Evolutionary conservation across 2,113 vertebrate genomes (phyloP).

Genomic region (Nanorana parkeri): DNA sequence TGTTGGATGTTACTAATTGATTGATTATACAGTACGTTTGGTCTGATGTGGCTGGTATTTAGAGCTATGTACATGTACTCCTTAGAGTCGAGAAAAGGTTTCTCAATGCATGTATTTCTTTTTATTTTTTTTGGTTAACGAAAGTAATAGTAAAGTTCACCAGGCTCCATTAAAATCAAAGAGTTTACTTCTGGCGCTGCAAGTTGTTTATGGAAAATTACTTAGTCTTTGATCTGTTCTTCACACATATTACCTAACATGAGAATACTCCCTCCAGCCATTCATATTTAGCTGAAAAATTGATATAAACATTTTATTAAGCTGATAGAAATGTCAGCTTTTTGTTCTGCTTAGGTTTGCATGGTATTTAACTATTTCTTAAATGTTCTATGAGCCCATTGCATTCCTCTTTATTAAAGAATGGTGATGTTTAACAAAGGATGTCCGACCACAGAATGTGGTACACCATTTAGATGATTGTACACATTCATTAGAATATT

Average conservation of each 20-base stretch:
- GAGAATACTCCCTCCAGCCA: conserved; percentile 25
- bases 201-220: conserved; percentile 46
- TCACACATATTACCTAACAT: conserved; percentile 42
- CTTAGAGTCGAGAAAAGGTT: conserved; percentile 6
- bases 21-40: conserved; percentile 12
- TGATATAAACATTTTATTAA: conserved; percentile 43
- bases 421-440: no score
- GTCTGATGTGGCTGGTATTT: conserved; percentile 2
- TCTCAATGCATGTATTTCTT: conserved; percentile 2
- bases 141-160: conserved; percentile 37
- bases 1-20: conserved; percentile 1
- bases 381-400: no score
- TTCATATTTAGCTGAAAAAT: conserved; percentile 27
- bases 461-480: no score
- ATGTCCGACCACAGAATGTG: no score
- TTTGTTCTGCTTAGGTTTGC: conserved; percentile 27
- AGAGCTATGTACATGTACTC: background rate
- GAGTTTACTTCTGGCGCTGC: conserved; percentile 38
- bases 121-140: conserved; percentile 6
- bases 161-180: conserved; percentile 47
- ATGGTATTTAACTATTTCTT: background rate
- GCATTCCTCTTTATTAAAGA: no score
- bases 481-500: no score
- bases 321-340: conserved; percentile 10
- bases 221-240: conserved; percentile 53